Evolutionary conservation across 2,113 vertebrate species (phyloP), one percentile per base, ranked within the genome.

Genomic region (Bufo gargarizans): DNA sequence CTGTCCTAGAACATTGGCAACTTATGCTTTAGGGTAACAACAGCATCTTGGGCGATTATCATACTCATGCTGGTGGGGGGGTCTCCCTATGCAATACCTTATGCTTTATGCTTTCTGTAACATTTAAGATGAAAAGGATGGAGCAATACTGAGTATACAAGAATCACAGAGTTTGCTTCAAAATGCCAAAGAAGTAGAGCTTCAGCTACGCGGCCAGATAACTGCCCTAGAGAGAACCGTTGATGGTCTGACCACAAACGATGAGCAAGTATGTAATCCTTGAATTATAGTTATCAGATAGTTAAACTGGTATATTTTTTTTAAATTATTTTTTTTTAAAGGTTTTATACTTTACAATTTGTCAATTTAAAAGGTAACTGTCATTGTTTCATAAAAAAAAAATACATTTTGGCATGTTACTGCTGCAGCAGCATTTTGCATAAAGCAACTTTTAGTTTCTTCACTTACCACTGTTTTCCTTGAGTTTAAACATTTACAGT

Each of bases 111-210:
- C 4, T 16, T 74, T 74, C 14, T 74, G 14, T 47, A 53, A 33
- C 69, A 85, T 84, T 33, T 16, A 72, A 99, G 98, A 97, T 94
- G 97, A 98, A 92, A 99, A 97, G 86, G 96, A 97, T 67, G 97
- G 97, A n/a, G 93, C 97, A 81, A 90, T 91, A 45, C 91, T 97
- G 49, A 97, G 96, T 91, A 94, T 98, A 76, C 95, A 81, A 87
- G 97, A 99, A 90, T 97, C 97, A 10, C 95, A 95, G 91, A 94
- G 92, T 86, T 90, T 98, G 71, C 92, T 96, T 89, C 96, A 97
- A 91, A 95, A 95, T 82, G 94, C 92, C 83, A 97, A 96, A 90
- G 96, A 97, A 76, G 93, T 92, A 74, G 97, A 98, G 90, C 53
- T 95, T 74, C 95, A 97, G 71, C 95, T 98, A 86, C 96, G 97